Conservation (phyloP, 2,888 invertebrate species). For the Lycophotia porphyrea region DNA sequence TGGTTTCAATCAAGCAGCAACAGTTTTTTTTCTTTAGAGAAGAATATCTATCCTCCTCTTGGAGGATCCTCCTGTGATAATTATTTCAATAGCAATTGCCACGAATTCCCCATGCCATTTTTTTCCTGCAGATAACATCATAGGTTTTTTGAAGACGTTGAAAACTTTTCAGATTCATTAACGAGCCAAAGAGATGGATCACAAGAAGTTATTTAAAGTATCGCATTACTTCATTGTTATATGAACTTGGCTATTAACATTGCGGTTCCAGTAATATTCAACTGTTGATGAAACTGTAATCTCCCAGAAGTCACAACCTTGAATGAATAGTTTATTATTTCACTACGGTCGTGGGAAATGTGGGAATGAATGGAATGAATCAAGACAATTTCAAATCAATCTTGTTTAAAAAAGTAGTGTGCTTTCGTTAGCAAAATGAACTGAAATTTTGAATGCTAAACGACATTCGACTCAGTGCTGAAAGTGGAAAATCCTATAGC, state of each 20-base stretch:
- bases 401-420: background rate
- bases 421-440: background rate
- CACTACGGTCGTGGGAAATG: background rate
- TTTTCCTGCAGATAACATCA: too few relatives aligned
- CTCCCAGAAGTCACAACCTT: background rate
- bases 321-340: background rate
- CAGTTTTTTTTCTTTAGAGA: background rate
- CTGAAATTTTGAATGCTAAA: background rate
- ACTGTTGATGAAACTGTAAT: background rate
- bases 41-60: background rate
- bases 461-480: background rate
- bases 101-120: background rate
- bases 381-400: background rate
- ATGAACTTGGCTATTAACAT: background rate
- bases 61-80: background rate
- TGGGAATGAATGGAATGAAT: background rate
- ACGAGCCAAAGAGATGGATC: background rate
- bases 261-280: background rate
- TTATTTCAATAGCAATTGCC: background rate
- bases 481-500: background rate
- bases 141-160: background rate
- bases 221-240: background rate
- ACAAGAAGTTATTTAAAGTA: background rate
- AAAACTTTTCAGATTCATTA: background rate
- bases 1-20: conserved; percentile 27